Evolutionary conservation across 2,888 invertebrate genomes (phyloP), one percentile per base, ranked within the genome.

Genomic region (Apodemia zela): DNA sequence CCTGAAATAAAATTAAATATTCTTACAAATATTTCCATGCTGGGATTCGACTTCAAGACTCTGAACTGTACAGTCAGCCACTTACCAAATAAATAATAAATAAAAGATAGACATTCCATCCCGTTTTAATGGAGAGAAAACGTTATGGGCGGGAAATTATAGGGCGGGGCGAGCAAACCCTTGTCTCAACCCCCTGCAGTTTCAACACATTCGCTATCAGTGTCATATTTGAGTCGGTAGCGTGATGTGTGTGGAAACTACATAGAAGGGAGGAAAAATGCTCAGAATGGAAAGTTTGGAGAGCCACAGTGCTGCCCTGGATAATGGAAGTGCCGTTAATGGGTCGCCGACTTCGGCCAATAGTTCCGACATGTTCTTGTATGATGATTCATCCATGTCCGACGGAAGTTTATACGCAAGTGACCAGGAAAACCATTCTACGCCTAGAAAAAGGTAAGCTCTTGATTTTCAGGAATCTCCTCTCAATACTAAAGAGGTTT

Each of bases 391-490:
- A 5, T 92, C 91, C 0, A 85, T 90, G 85, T 91, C 90, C 61
- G 94, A 94, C 73, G 95, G 95, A 63, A 94, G 94, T 73, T 93
- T 94, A 67, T 96, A 95, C 79, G 95, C 95, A 67, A 97, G 97
- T 80, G 97, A 97, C 76, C 96, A 96, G 81, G 97, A 97, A 80
- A 96, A 96, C 79, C 94, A 93, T 69, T 93, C 94, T 0, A 92
- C 93, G 54, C 89, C 91, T 0, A 87, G 92, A 63, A 95, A 94
- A 92, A 66, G 61, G 66, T 68, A 62, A 17, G 59, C n/a, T 54
- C n/a, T 25, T 18, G 15, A 42, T 8, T 42, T 33, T 42, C 15
- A 42, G 42, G 15, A 42, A 42, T 42, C 0, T 42, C 5, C 5
- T 5, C 42, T 15, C 42, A 13, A 38, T 38, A 15, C 5, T 42